Percentiles rank a stretch among this genome's conserved stretches.
Evolutionary conservation across 2,113 vertebrate species (phyloP).

Genomic region (Oncorhynchus clarkii): DNA sequence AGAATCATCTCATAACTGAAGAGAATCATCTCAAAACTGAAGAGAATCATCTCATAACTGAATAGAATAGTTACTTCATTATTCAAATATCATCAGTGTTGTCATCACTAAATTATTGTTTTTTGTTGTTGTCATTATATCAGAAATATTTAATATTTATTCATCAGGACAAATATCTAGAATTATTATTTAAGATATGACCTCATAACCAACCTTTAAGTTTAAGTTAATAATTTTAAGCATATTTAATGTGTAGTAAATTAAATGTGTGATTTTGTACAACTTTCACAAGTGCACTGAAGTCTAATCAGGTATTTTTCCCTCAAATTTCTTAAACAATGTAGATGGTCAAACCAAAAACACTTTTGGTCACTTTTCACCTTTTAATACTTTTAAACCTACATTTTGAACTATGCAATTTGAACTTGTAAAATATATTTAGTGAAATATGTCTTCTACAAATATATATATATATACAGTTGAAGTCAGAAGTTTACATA

Average conservation of each 20-base stretch:
- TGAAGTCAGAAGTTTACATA: too few relatives aligned
- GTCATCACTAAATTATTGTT: not conserved
- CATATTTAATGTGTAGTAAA: constrained; percentile 28
- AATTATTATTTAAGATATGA: constrained; percentile 39
- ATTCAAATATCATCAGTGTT: constrained; percentile 78
- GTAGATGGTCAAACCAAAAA: constrained; percentile 20
- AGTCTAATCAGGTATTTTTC: constrained; percentile 49
- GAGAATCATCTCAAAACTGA: constrained; percentile 64
- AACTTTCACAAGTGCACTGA: constrained; percentile 47
- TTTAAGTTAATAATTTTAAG: not conserved
- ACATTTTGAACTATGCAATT: constrained; percentile 54
- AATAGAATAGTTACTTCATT: constrained; percentile 77
- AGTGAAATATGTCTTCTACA: not conserved
- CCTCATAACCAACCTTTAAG: constrained; percentile 28
- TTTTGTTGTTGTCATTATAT: constrained; percentile 33
- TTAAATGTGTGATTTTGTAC: constrained; percentile 15
- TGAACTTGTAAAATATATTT: not conserved
- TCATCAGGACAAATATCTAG: constrained; percentile 47
- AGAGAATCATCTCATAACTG: constrained; percentile 31
- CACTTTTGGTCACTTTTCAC: constrained; percentile 36
- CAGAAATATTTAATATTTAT: constrained; percentile 70
- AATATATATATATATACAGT: not conserved
- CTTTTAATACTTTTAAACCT: constrained; percentile 51
- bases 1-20: constrained; percentile 11
- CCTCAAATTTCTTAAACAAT: constrained; percentile 3